Percentiles rank a stretch among this genome's conserved stretches.
These are phyloP conservation scores for Smittia sp. DNA, from an alignment of 2,888 invertebrate species.

Conservation along the genomic window DNA sequence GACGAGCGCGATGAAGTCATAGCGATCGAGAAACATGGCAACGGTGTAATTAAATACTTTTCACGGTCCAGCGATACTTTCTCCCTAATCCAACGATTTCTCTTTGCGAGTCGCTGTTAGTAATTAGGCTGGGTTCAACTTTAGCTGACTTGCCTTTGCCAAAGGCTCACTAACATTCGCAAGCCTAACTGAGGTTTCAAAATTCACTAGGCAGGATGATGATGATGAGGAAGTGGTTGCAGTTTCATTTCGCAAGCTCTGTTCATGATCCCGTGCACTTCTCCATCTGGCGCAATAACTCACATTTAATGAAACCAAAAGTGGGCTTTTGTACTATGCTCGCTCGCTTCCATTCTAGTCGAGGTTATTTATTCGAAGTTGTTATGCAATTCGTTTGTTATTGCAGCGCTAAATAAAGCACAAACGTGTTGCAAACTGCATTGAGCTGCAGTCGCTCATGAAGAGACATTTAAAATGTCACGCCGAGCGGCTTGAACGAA, in stretches of 20 bases:
- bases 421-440: slow-evolving; percentile 17
- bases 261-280: neutral
- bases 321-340: neutral
- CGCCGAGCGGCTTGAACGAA: neutral
- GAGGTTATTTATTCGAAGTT: slow-evolving; percentile 10
- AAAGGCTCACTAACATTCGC: neutral
- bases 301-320: slow-evolving; percentile 15
- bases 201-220: neutral
- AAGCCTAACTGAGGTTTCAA: neutral
- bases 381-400: slow-evolving; percentile 13
- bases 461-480: slow-evolving; percentile 10
- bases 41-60: neutral
- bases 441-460: neutral
- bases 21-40: slow-evolving; percentile 4
- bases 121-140: neutral
- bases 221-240: slow-evolving; percentile 1
- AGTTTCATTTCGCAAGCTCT: neutral
- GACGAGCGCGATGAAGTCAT: neutral
- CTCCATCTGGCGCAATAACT: neutral
- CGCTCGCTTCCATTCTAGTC: slow-evolving; percentile 17
- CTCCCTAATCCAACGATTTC: neutral
- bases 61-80: slow-evolving; percentile 3
- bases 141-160: neutral
- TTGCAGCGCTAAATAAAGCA: neutral
- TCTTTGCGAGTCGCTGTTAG: neutral